Evolutionary conservation across 35 echinoderm and acorn worm species (phyloP), one percentile per base, ranked within the genome.

Genomic region (Nesometra sesokonis): DNA sequence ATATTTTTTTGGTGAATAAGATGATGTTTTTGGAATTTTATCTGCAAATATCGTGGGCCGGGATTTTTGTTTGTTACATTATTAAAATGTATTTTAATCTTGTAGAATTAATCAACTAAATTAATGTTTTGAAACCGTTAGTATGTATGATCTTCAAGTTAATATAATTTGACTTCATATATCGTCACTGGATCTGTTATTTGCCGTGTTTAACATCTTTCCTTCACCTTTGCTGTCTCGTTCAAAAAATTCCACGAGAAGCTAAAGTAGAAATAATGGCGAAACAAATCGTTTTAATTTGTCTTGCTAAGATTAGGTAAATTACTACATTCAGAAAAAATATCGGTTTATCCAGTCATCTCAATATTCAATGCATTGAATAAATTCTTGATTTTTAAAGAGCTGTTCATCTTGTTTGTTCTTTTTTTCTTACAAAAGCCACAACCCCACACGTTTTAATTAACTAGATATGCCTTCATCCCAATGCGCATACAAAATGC

Each of bases 361-460:
- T 67, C 52, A 13, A 5, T 67, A 67, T 67, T 19, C 7, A 67
- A 67, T 67, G 52, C 52, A 67, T 67, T 67, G 52, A 67, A 67
- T 67, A 67, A 67, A 67, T 67, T 67, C 52, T 67, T 67, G 52
- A 67, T 67, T 67, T 67, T 67, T 67, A 67, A 67, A 67, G 52
- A 67, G 52, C 11, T 43, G 1, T 67, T 13, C 23, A 13, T 17
- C 7, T 67, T 19, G 52, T 67, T 67, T 67, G 7, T 67, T 5
- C 2, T 27, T 67, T 9, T 27, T 67, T 27, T 19, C 2, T 5
- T 67, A 67, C 23, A 19, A 2, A 11, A 17, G 39, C 15, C 39
- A 43, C 39, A 43, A 43, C 15, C 39, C 39, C 39, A 43, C 15
- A 43, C 15, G 39, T 7, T 43, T 43, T n/a, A n/a, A n/a, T n/a